phyloP scores from a whole-genome alignment of 2,888 invertebrate species.

The Tenthredo notha region DNA sequence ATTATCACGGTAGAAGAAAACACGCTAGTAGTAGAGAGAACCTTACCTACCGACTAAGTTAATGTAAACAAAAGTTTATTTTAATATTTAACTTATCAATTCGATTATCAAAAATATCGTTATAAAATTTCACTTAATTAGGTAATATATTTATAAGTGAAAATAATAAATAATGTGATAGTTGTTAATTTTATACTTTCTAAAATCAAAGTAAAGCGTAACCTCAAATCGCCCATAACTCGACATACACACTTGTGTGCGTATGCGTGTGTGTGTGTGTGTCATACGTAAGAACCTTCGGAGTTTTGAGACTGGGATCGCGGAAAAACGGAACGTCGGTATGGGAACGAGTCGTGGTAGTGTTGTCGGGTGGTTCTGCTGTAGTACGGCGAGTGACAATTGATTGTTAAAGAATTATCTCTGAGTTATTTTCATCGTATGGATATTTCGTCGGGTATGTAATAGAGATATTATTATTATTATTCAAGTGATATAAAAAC shows the following conservation, averaged over 20 bases:
- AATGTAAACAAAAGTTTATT: too few relatives aligned
- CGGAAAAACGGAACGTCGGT: constrained; percentile 38
- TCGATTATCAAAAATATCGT: too few relatives aligned
- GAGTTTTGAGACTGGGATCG: not conserved
- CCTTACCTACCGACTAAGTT: too few relatives aligned
- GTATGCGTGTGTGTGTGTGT: too few relatives aligned
- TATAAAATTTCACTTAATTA: too few relatives aligned
- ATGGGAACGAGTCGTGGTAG: constrained; percentile 39
- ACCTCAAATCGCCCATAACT: not conserved
- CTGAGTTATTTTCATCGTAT: constrained; percentile 14
- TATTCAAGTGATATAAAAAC: not conserved
- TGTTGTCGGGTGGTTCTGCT: constrained; percentile 51
- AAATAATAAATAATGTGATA: too few relatives aligned
- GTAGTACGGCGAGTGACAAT: constrained; percentile 44
- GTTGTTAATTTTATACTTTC: too few relatives aligned
- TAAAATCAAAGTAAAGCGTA: too few relatives aligned
- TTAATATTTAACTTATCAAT: too few relatives aligned
- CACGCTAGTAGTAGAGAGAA: too few relatives aligned
- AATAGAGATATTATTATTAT: not conserved
- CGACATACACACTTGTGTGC: not conserved
- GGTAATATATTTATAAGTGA: too few relatives aligned
- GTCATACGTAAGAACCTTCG: not conserved
- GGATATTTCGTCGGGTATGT: constrained; percentile 29
- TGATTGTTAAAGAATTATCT: constrained; percentile 37
- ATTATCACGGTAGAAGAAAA: too few relatives aligned